These are phyloP conservation scores for Drosophila sordidula DNA, from an alignment of 2,888 invertebrate species.

Conservation along the genomic window DNA sequence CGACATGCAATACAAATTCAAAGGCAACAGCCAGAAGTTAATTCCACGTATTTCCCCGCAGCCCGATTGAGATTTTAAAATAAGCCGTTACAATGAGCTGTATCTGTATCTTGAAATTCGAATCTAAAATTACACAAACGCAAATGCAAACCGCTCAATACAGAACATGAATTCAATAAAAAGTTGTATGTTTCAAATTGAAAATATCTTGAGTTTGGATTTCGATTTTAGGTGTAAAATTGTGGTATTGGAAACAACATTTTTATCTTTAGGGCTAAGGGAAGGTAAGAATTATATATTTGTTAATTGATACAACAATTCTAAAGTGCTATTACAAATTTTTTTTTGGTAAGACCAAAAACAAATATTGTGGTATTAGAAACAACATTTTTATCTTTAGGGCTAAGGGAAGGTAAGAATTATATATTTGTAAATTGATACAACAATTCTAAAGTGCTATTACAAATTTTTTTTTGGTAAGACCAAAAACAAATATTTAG, in stretches of 20 bases:
- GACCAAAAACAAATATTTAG: too few species aligned
- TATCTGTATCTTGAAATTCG: conserved; percentile 18
- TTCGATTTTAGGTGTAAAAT: not conserved
- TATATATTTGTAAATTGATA: not conserved
- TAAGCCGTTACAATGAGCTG: not conserved
- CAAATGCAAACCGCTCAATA: conserved; percentile 24
- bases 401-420: not conserved
- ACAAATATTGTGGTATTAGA: not conserved
- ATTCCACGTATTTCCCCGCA: not conserved
- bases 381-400: not conserved
- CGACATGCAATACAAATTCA: conserved; percentile 36
- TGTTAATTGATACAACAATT: too few species aligned
- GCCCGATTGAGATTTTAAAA: not conserved
- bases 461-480: too few species aligned
- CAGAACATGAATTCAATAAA: conserved; percentile 46
- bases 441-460: too few species aligned
- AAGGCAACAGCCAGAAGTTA: conserved; percentile 4
- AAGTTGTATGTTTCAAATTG: conserved; percentile 71
- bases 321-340: too few species aligned
- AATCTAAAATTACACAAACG: conserved; percentile 9
- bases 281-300: not conserved
- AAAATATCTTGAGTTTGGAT: conserved; percentile 7
- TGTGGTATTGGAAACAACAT: not conserved
- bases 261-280: not conserved
- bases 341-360: too few species aligned